Evolutionary conservation across 2,888 invertebrate genomes (phyloP).

Genomic region (Diploptera punctata): DNA sequence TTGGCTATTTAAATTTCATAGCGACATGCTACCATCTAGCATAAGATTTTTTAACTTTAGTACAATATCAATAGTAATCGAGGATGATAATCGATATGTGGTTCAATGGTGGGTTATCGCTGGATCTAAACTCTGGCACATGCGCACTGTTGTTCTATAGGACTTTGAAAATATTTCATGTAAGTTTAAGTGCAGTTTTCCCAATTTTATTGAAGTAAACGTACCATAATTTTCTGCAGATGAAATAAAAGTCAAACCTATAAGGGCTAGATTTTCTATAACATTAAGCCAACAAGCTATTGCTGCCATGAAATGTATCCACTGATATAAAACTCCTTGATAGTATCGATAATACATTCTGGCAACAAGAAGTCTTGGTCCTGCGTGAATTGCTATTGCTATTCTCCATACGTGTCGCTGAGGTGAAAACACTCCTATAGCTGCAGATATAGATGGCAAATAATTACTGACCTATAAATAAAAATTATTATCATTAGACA

Average conservation of each 20-base stretch:
- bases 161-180: too few relatives aligned
- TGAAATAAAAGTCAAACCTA: slow-evolving; percentile 91
- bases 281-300: slow-evolving; percentile 70
- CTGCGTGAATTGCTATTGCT: slow-evolving; percentile 82
- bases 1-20: too few relatives aligned
- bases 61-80: too few relatives aligned
- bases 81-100: too few relatives aligned
- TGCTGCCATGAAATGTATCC: slow-evolving; percentile 64
- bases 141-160: too few relatives aligned
- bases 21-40: too few relatives aligned
- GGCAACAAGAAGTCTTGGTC: slow-evolving; percentile 81
- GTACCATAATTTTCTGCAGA: slow-evolving; percentile 89
- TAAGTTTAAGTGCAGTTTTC: too few relatives aligned
- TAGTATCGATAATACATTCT: slow-evolving; percentile 83
- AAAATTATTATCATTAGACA: neutral
- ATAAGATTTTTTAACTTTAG: too few relatives aligned
- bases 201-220: too few relatives aligned
- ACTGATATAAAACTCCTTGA: slow-evolving; percentile 66
- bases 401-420: slow-evolving; percentile 89
- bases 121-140: too few relatives aligned
- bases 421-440: slow-evolving; percentile 92
- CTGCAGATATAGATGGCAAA: slow-evolving; percentile 94
- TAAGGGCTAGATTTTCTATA: slow-evolving; percentile 84
- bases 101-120: too few relatives aligned
- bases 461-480: slow-evolving; percentile 76